A percentile compares a stretch with the other conserved stretches of the same genome.
phyloP scores from a whole-genome alignment of 2,888 invertebrate species.

The Hirtodrosophila histrioides region DNA sequence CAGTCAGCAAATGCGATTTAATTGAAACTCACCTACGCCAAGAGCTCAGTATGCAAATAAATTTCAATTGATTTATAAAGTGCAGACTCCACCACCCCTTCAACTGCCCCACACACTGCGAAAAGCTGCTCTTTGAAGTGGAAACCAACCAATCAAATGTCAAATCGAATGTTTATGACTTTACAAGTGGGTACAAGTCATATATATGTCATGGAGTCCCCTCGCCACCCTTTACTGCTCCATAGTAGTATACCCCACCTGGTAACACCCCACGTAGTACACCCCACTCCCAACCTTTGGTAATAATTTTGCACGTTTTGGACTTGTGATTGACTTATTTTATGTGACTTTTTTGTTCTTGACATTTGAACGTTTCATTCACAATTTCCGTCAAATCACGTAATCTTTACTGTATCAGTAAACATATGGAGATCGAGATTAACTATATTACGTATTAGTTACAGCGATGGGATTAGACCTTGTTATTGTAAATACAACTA shows the following conservation, averaged over 20 bases:
- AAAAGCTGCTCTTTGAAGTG: constrained; percentile 9
- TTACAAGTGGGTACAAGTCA: constrained; percentile 12
- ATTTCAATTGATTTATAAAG: constrained; percentile 25
- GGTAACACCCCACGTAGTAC: neutral
- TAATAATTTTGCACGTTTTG: constrained; percentile 28
- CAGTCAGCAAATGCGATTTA: constrained; percentile 4
- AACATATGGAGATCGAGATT: constrained; percentile 3
- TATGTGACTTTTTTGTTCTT: constrained; percentile 37
- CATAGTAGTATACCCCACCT: constrained; percentile 10
- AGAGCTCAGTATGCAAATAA: constrained; percentile 31
- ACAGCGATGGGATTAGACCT: too few species aligned
- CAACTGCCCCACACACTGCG: neutral
- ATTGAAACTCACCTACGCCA: constrained; percentile 35
- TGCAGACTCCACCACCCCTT: neutral
- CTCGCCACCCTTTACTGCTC: neutral
- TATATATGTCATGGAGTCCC: constrained; percentile 4
- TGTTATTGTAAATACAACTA: too few species aligned
- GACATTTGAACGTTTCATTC: constrained; percentile 19
- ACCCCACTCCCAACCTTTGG: neutral
- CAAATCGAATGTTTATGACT: constrained; percentile 31
- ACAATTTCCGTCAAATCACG: constrained; percentile 20
- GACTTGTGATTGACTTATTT: constrained; percentile 12
- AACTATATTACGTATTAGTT: too few species aligned
- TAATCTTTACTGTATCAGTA: constrained; percentile 2
- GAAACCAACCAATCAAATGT: constrained; percentile 20